Evolutionary conservation across 30 jellyfish, hydroid and myxozoan genomes (phyloP).

Genomic region (Pelagia noctiluca): DNA sequence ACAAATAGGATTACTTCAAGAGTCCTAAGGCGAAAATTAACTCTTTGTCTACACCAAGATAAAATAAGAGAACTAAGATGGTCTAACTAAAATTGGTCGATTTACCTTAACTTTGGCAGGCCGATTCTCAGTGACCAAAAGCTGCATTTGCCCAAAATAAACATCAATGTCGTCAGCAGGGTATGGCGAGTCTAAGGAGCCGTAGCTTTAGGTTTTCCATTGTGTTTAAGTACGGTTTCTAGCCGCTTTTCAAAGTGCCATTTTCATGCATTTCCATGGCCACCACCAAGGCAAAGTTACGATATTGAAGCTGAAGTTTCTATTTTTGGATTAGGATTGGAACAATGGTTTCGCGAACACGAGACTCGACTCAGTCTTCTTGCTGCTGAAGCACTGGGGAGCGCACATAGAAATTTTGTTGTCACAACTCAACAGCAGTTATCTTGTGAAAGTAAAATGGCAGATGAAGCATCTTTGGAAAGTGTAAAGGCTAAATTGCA

Average conservation of each 20-base stretch:
- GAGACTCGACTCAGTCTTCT: not conserved
- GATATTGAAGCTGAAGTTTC: not conserved
- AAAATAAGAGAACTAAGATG: not conserved
- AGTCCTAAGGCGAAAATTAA: no score
- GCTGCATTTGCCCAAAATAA: not conserved
- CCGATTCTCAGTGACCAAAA: not conserved
- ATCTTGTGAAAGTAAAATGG: not conserved
- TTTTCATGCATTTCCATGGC: no score
- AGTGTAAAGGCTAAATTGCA: not conserved
- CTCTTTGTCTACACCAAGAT: not conserved
- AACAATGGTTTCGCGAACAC: not conserved
- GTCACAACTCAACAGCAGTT: not conserved
- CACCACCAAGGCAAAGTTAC: slow-evolving; percentile 3
- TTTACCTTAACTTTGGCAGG: not conserved
- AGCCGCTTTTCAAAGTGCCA: not conserved
- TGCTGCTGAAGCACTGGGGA: not conserved
- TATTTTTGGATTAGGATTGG: not conserved
- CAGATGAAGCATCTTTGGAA: not conserved
- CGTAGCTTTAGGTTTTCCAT: no score
- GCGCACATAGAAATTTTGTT: not conserved
- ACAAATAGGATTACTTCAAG: no score
- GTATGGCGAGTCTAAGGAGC: not conserved
- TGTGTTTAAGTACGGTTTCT: not conserved
- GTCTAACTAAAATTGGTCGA: not conserved
- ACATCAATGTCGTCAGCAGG: not conserved